Percentiles rank a stretch among this genome's conserved stretches.
Conservation (phyloP, 2,113 vertebrate genomes). For the Nibea albiflora region DNA sequence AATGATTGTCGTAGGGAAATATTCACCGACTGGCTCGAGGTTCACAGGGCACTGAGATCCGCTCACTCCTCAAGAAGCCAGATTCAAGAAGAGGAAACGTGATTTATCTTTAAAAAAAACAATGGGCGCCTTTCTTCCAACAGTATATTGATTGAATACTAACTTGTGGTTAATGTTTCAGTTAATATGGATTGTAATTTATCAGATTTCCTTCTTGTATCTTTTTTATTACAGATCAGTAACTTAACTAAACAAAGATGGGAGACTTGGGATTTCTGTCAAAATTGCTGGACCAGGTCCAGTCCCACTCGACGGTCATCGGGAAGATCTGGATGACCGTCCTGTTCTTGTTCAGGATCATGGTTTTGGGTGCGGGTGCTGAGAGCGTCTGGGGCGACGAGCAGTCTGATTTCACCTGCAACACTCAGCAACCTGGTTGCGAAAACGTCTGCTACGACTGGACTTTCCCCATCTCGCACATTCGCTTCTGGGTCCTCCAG, state of each 20-base stretch:
- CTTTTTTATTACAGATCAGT: conserved; percentile 34
- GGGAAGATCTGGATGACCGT: conserved; percentile 90
- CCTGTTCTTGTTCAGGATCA: conserved; percentile 87
- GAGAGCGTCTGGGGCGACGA: conserved; percentile 88
- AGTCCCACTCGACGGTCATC: conserved; percentile 85
- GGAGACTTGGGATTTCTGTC: conserved; percentile 87
- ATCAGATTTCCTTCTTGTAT: not conserved
- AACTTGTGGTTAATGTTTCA: conserved; percentile 38
- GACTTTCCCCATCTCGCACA: conserved; percentile 88
- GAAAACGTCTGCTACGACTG: conserved; percentile 89
- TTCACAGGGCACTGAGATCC: not conserved
- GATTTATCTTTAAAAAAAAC: not conserved
- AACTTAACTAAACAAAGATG: conserved; percentile 72
- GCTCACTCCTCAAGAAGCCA: not conserved
- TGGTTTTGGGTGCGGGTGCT: conserved; percentile 85
- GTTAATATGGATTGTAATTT: not conserved
- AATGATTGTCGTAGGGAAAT: conserved; percentile 38
- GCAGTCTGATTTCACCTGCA: conserved; percentile 85
- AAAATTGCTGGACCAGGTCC: conserved; percentile 84
- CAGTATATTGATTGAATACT: conserved; percentile 26
- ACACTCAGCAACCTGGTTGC: conserved; percentile 87
- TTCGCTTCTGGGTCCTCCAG: conserved; percentile 94
- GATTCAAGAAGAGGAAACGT: conserved; percentile 3
- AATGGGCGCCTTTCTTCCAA: conserved; percentile 7
- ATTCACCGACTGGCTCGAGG: conserved; percentile 4